A percentile compares a stretch with the other conserved stretches of the same genome.
phyloP scores from a whole-genome alignment of 1,140 invertebrate genomes.

The Frieseomelitta varia region DNA sequence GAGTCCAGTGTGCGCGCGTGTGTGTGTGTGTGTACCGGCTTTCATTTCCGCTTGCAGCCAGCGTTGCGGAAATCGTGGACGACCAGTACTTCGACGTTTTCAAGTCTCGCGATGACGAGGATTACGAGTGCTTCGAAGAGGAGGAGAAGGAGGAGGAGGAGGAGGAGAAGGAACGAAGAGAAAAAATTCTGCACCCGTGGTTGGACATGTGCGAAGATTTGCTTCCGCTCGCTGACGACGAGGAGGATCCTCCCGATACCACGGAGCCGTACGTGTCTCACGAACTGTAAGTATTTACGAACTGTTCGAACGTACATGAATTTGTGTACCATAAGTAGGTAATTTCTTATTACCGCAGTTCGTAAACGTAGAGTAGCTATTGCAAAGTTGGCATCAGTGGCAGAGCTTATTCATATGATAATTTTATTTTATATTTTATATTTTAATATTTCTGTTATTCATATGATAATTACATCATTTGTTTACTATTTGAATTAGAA shows the following conservation, averaged over 20 bases:
- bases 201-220: slow-evolving; percentile 6
- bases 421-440: no score
- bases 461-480: no score
- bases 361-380: no score
- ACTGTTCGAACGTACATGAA: not conserved
- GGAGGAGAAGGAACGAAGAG: slow-evolving; percentile 8
- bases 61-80: not conserved
- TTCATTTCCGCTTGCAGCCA: slow-evolving; percentile 57
- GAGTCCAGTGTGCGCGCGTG: slow-evolving; percentile 25
- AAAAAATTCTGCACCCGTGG: not conserved
- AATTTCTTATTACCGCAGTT: no score
- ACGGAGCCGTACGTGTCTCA: slow-evolving; percentile 48
- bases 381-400: no score
- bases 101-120: slow-evolving; percentile 7
- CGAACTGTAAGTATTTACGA: slow-evolving; percentile 40
- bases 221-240: not conserved
- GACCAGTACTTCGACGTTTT: not conserved
- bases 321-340: not conserved
- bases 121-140: slow-evolving; percentile 31
- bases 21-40: slow-evolving; percentile 34
- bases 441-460: no score
- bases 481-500: no score
- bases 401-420: no score
- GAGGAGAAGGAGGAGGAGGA: not conserved
- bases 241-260: slow-evolving; percentile 18